These are phyloP conservation scores for Amphipoea oculea DNA, from an alignment of 2,888 invertebrate genomes.

Conservation along the genomic window DNA sequence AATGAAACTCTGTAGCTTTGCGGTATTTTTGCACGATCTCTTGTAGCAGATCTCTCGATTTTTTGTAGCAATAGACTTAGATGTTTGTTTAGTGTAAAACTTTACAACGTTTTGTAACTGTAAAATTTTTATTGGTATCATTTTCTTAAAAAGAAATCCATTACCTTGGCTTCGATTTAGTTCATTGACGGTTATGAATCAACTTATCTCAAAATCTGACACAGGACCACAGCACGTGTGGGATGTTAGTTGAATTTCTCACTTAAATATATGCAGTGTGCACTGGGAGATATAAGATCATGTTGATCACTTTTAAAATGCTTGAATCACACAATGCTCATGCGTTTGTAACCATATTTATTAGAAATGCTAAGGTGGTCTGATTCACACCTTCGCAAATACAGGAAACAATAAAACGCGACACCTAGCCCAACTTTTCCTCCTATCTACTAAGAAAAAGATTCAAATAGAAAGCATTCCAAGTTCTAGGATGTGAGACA, in stretches of 20 bases:
- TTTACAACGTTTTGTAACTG: not conserved
- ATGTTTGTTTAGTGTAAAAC: not conserved
- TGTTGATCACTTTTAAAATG: not conserved
- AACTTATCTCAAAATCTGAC: not conserved
- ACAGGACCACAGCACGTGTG: not conserved
- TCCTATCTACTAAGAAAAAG: slow-evolving; percentile 61
- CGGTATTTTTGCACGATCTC: not conserved
- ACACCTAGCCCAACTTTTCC: slow-evolving; percentile 53
- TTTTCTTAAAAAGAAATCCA: not conserved
- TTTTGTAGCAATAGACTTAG: not conserved
- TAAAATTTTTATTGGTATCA: not conserved
- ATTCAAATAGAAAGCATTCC: slow-evolving; percentile 68
- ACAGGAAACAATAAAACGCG: slow-evolving; percentile 55
- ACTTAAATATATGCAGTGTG: not conserved
- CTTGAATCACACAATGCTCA: not conserved
- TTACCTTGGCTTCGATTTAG: not conserved
- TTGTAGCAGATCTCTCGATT: too few species aligned
- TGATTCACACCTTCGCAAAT: slow-evolving; percentile 22
- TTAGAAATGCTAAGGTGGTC: slow-evolving; percentile 7
- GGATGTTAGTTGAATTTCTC: not conserved
- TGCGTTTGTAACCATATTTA: slow-evolving; percentile 1
- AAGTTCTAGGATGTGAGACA: slow-evolving; percentile 82
- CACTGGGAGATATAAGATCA: not conserved
- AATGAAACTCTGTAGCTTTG: not conserved
- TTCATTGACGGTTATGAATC: not conserved